Conservation (phyloP, 1,140 invertebrate species). For the Drosophila obscura region DNA sequence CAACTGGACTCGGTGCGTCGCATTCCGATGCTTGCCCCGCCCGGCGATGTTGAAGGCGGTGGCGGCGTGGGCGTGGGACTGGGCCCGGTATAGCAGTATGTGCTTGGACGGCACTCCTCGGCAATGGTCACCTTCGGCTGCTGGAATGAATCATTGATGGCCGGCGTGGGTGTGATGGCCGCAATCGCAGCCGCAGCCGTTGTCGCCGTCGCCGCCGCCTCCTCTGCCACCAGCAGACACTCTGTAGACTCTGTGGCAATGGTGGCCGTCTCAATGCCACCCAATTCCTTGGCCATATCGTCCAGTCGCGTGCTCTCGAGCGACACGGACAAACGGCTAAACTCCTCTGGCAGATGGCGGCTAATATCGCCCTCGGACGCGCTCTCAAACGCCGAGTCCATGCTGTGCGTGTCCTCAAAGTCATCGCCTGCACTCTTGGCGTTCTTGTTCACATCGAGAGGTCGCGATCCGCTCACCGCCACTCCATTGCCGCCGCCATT, state of each 20-base stretch:
- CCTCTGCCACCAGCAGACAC: conserved; percentile 63
- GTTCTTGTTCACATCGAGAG: conserved; percentile 77
- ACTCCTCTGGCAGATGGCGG: conserved; percentile 79
- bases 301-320: conserved; percentile 76
- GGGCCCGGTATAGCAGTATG: conserved; percentile 30
- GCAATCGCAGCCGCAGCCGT: conserved; percentile 10
- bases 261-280: conserved; percentile 76
- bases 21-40: conserved; percentile 67
- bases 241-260: conserved; percentile 81
- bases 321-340: conserved; percentile 72
- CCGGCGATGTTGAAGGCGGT: conserved; percentile 77
- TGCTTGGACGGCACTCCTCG: conserved; percentile 53
- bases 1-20: conserved; percentile 75
- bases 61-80: conserved; percentile 68
- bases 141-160: conserved; percentile 16
- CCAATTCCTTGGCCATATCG: conserved; percentile 67
- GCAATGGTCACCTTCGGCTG: conserved; percentile 73
- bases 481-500: conserved; percentile 36
- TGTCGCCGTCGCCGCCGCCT: conserved; percentile 40
- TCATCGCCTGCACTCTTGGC: conserved; percentile 63
- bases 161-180: conserved; percentile 7
- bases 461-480: conserved; percentile 48
- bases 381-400: conserved; percentile 82
- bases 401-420: conserved; percentile 81
- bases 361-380: conserved; percentile 81